Base-by-base conservation (phyloP, 2,797 vertebrate genomes). In the Synaphobranchus kaupii region DNA sequence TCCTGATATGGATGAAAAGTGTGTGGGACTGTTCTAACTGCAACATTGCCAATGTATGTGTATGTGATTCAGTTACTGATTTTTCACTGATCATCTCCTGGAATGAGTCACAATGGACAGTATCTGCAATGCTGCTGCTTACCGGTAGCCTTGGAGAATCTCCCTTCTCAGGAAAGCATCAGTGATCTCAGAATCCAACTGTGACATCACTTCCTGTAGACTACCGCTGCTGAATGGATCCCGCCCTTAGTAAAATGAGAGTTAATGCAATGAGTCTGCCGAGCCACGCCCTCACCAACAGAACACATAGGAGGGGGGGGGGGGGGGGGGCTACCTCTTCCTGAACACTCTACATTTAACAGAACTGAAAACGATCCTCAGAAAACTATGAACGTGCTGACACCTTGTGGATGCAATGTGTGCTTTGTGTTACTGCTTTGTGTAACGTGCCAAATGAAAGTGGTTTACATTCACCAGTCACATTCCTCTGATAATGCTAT, bases 81-180 rank as follows among this genome's bases (percentile, higher is more conserved):
- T 2, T 31, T 22, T 17, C 28, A 34, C 4, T 20, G 39, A 78
- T 17, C 34, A 22, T 9, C 83, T n/a, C 1, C 52, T 15, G n/a
- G 52, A 3, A 28, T 17, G 8, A 25, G 9, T 22, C 17, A 68
- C 3, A 5, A 12, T 60, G 54, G 15, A 60, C 4, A 4, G 52
- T 39, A 0, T 2, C 3, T 31, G 28, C 20, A 20, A 8, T 78
- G 17, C 31, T 44, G 17, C 63, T 44, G 39, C 68, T 86, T 58
- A 86, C 85, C 85, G 52, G 85, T 86, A 86, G 50, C 20, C 34
- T 6, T 31, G 71, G 50, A 78, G 85, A 31, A 56, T 9, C 44
- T 80, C 50, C 54, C 31, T 28, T 12, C 17, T 58, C 85, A 50
- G 28, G 15, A 86, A 80, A 54, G 52, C 54, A n/a, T 56, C 68